These are phyloP conservation scores for Pristionchus japonicus DNA, from an alignment of 2,888 invertebrate species.

Conservation along the genomic window DNA sequence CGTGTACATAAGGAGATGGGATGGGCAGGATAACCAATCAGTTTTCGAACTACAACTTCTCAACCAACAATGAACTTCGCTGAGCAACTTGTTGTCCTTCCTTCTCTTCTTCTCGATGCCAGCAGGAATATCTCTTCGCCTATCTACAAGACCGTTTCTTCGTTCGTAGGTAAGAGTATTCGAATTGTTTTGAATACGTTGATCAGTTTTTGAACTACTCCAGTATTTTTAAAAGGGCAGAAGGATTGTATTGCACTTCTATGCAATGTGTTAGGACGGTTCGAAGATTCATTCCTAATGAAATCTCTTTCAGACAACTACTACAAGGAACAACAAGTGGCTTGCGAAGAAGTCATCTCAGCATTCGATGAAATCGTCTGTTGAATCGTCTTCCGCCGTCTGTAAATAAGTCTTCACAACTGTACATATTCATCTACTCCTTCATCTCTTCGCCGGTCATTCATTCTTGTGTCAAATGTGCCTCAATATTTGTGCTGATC, in stretches of 20 bases:
- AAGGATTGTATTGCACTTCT: not conserved
- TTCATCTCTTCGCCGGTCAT: too few species aligned
- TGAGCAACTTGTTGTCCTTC: not conserved
- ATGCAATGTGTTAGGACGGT: too few species aligned
- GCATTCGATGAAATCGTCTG: not conserved
- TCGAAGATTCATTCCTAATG: too few species aligned
- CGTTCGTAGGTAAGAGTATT: not conserved
- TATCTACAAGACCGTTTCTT: not conserved
- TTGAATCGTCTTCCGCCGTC: not conserved
- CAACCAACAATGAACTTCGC: not conserved
- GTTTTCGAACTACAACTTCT: too few species aligned
- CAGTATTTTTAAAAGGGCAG: too few species aligned
- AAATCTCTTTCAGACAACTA: not conserved
- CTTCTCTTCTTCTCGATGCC: conserved; percentile 7
- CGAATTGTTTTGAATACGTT: too few species aligned
- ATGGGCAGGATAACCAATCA: too few species aligned
- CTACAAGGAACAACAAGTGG: not conserved
- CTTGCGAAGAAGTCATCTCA: not conserved
- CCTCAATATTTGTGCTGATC: not conserved
- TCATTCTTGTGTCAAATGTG: not conserved
- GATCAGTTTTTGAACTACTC: too few species aligned
- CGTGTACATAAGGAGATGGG: too few species aligned
- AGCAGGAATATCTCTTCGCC: not conserved
- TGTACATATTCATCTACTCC: too few species aligned
- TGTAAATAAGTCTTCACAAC: not conserved